phyloP scores from a whole-genome alignment of 1,140 invertebrate genomes.

The Pararge aegeria region DNA sequence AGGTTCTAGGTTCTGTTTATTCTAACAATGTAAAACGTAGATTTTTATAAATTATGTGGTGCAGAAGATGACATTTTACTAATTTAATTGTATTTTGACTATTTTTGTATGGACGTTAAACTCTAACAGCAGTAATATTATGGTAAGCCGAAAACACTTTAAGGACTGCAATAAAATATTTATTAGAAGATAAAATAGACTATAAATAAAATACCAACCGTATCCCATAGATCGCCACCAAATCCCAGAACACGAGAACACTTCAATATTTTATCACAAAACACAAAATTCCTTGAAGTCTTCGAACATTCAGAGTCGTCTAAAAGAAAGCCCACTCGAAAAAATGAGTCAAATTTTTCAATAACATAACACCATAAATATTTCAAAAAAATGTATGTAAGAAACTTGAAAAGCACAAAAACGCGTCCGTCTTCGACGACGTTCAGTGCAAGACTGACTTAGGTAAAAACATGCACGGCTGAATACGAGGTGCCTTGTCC shows the following conservation, averaged over 20 bases:
- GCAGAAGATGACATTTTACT: too few species aligned
- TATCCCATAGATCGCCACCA: conserved; percentile 38
- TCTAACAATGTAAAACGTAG: too few species aligned
- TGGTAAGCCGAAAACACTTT: background rate
- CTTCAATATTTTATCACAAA: conserved; percentile 41
- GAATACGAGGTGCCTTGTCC: conserved; percentile 49
- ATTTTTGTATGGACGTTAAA: too few species aligned
- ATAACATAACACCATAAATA: conserved; percentile 7
- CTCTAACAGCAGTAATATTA: background rate
- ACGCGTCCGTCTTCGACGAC: conserved; percentile 29
- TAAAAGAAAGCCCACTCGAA: background rate
- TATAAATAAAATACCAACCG: conserved; percentile 30
- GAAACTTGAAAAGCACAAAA: conserved; percentile 16
- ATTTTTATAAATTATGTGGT: too few species aligned
- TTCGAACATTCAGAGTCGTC: conserved; percentile 2
- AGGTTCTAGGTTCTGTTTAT: too few species aligned
- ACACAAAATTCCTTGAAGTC: conserved; percentile 36
- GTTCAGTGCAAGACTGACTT: conserved; percentile 39
- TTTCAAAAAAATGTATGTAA: conserved; percentile 10
- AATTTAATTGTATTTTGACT: too few species aligned
- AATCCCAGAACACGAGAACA: conserved; percentile 43
- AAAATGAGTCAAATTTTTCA: conserved; percentile 13
- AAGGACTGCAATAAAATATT: background rate
- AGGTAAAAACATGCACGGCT: conserved; percentile 42
- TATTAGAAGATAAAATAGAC: background rate